Conservation (phyloP, 2,797 vertebrate genomes). For the Urosaurus nigricauda region DNA sequence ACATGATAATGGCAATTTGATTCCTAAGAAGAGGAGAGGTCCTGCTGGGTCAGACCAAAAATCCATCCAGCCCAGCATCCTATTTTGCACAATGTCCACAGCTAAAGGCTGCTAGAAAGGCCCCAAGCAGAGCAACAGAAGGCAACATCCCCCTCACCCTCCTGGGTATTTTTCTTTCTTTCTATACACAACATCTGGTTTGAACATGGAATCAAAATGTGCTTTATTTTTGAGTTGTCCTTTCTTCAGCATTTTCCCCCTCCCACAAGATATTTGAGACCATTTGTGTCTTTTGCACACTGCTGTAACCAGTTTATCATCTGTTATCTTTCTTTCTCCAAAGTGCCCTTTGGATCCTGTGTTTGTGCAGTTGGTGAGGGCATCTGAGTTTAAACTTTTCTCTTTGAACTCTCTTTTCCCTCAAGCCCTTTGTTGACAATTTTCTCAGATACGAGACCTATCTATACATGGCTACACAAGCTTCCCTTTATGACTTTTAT, state of each 20-base stretch:
- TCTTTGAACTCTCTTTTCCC: background rate
- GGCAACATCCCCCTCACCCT: background rate
- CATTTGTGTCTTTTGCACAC: background rate
- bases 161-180: no score
- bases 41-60: background rate
- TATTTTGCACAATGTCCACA: background rate
- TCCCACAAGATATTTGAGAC: background rate
- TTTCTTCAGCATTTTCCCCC: background rate
- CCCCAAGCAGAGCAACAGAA: background rate
- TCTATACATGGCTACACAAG: background rate
- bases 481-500: background rate
- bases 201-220: background rate
- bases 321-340: background rate
- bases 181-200: no score
- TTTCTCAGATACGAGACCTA: conserved; percentile 6
- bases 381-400: background rate
- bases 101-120: background rate
- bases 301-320: background rate
- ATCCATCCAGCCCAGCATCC: background rate
- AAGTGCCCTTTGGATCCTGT: background rate
- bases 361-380: background rate
- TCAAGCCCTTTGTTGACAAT: background rate
- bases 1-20: background rate
- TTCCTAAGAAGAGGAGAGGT: background rate
- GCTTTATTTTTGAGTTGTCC: background rate